Percentiles rank a stretch among this genome's conserved stretches.
phyloP scores from a whole-genome alignment of 2,113 vertebrate species.

The Rallus limicola region DNA sequence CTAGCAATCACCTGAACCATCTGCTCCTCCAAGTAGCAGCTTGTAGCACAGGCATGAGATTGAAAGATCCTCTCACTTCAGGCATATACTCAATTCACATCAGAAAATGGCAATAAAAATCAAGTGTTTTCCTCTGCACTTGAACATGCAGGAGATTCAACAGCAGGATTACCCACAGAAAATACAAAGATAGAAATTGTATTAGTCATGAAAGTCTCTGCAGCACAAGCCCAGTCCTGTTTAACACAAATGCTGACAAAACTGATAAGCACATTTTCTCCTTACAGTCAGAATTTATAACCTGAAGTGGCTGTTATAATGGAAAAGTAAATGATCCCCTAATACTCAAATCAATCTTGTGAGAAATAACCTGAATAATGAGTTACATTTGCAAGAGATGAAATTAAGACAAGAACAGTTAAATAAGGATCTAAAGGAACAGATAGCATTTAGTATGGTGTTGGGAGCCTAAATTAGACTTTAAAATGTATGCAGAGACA shows the following conservation, averaged over 20 bases:
- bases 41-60: background rate
- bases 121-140: background rate
- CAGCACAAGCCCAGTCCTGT: constrained; percentile 3
- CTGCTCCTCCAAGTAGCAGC: background rate
- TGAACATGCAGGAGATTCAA: background rate
- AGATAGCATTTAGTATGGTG: constrained; percentile 34
- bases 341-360: constrained; percentile 75
- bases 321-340: constrained; percentile 71
- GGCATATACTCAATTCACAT: background rate
- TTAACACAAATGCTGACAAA: constrained; percentile 55
- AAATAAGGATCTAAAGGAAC: constrained; percentile 35
- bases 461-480: constrained; percentile 46
- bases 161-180: background rate
- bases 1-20: background rate
- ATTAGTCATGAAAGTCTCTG: background rate
- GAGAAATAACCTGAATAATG: constrained; percentile 75
- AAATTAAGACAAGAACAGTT: constrained; percentile 72
- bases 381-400: constrained; percentile 64
- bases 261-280: constrained; percentile 62
- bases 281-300: constrained; percentile 66
- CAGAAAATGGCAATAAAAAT: background rate
- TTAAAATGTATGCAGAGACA: constrained; percentile 27
- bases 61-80: background rate
- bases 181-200: background rate
- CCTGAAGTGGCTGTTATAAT: constrained; percentile 69